Evolutionary conservation across 2,113 vertebrate genomes (phyloP).

Genomic region (Dascyllus trimaculatus): DNA sequence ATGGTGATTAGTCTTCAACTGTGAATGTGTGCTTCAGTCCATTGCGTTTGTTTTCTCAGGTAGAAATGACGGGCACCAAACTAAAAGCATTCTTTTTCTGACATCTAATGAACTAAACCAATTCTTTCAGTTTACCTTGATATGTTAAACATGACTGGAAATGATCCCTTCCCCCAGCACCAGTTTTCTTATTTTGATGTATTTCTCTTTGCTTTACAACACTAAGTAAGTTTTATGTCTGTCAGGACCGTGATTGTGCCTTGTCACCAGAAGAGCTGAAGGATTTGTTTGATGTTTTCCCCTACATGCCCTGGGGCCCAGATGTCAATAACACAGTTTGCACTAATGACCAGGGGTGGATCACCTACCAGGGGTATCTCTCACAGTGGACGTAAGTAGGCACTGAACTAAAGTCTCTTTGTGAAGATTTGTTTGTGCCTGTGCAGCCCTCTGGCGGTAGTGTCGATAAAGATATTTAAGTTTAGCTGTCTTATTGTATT

Average conservation of each 20-base stretch:
- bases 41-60: conserved; percentile 25
- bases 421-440: background rate
- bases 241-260: conserved; percentile 95
- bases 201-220: background rate
- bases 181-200: background rate
- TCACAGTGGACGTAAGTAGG: conserved; percentile 97
- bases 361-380: conserved; percentile 98
- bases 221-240: conserved; percentile 29
- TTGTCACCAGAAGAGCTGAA: conserved; percentile 94
- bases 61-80: background rate
- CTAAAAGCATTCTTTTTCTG: background rate
- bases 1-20: conserved; percentile 16
- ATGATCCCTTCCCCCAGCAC: background rate
- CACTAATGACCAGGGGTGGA: conserved; percentile 96
- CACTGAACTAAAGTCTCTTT: background rate
- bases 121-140: conserved; percentile 1
- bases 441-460: background rate
- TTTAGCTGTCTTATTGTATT: background rate
- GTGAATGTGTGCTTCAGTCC: background rate
- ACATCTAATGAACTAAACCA: background rate
- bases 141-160: background rate
- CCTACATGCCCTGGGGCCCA: conserved; percentile 97
- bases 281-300: conserved; percentile 96
- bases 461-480: background rate
- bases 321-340: conserved; percentile 97